Percentiles rank a stretch among this genome's conserved stretches.
These are phyloP conservation scores for Mercenaria mercenaria DNA, from an alignment of 1,140 invertebrate genomes.

Conservation along the genomic window DNA sequence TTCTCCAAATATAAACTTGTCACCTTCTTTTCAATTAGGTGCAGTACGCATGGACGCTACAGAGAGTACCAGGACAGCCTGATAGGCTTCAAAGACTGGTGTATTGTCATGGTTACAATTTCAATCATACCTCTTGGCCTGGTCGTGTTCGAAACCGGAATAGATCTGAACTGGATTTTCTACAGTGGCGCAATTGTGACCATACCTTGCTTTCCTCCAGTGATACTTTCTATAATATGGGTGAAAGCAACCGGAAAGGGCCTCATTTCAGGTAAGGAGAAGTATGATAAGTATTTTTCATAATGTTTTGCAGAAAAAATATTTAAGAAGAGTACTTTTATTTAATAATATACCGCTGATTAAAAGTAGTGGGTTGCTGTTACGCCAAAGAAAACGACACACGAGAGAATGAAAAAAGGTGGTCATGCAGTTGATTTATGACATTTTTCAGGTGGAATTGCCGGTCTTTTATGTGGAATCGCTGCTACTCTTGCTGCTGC, in stretches of 20 bases:
- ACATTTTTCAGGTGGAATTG: conserved; percentile 81
- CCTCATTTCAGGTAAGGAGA: conserved; percentile 76
- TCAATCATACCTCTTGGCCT: conserved; percentile 82
- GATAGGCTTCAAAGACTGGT: conserved; percentile 85
- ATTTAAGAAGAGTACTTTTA: no score
- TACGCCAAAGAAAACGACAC: no score
- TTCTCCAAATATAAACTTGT: no score
- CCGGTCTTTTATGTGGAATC: conserved; percentile 83
- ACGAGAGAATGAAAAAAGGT: no score
- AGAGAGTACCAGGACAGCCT: conserved; percentile 84
- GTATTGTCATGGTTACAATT: conserved; percentile 83
- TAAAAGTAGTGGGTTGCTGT: no score
- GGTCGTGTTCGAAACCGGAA: conserved; percentile 80
- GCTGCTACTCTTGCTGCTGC: conserved; percentile 82
- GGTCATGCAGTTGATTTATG: no score
- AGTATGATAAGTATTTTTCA: not conserved
- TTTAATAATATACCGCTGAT: not conserved
- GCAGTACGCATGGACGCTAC: conserved; percentile 83
- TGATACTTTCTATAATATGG: conserved; percentile 83
- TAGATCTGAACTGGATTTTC: conserved; percentile 84
- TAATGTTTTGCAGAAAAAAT: not conserved
- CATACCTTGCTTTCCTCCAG: conserved; percentile 83
- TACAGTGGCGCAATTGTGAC: conserved; percentile 82
- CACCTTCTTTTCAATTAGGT: conserved; percentile 69
- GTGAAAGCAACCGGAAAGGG: conserved; percentile 83